Evolutionary conservation across 1,140 invertebrate species (phyloP), one percentile per base, ranked within the genome.

Genomic region (Ceratosolen fusciceps): DNA sequence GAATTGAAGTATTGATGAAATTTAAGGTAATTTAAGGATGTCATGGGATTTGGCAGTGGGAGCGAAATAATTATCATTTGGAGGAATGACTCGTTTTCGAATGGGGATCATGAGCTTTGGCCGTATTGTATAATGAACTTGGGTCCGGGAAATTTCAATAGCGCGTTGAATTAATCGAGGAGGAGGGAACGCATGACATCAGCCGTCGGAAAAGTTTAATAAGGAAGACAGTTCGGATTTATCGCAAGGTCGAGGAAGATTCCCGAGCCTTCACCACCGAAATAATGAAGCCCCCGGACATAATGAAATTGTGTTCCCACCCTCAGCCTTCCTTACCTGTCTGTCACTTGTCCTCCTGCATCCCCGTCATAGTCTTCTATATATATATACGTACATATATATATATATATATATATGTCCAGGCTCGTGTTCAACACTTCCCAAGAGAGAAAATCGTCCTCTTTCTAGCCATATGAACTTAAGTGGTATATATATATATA

Each of bases 251-350:
- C 31, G 8, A 34, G 49, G 19, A 39, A 26, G 31, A 7, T 9
- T 72, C 34, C 56, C 24, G 16, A n/a, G n/a, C n/a, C 7, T 31
- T 4, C 12, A 34, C 0, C 84, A 81, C 75, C 75, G 70, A 77
- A 80, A 83, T 88, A 88, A 88, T 88, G 85, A 88, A 88, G 83
- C 72, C 52, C 72, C 52, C 49, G 82, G 81, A 76, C 81, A 84
- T 89, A 88, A 89, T 89, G 88, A 88, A 89, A 89, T 86, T 83
- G 85, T 80, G 74, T 81, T 82, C 74, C 83, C 81, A 73, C 60
- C 43, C 80, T 54, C 79, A 4, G 19, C 67, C 43, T 70, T 70
- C 67, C 43, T 70, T 70, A 29, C 2, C 73, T 75, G 82, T 81
- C 34, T 21, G 34, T 56, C 68, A 29, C 52, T 52, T 21, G 21